Conservation (phyloP, 2,113 vertebrate species). For the Typhlomys cinereus region DNA sequence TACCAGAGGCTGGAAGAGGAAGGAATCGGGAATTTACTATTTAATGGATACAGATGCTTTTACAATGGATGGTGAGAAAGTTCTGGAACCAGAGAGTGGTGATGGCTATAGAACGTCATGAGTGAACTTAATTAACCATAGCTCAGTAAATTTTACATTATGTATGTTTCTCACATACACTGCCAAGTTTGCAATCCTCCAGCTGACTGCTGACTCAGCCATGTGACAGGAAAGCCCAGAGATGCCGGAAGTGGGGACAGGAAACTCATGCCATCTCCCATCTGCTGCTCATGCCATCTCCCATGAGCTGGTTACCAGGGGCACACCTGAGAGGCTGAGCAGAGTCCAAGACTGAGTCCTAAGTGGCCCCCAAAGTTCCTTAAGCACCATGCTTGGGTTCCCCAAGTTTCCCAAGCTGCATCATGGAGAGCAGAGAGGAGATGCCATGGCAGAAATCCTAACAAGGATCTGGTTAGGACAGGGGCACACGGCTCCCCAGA, state of each 20-base stretch:
- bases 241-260: conserved; percentile 46
- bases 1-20: not conserved
- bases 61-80: not conserved
- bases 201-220: conserved; percentile 46
- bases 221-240: not conserved
- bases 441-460: not conserved
- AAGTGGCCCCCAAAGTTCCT: not conserved
- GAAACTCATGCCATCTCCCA: conserved; percentile 63
- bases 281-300: not conserved
- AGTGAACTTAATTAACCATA: not conserved
- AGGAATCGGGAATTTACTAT: not conserved
- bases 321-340: not conserved
- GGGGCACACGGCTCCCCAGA: not conserved
- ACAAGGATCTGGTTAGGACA: not conserved
- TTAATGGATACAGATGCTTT: not conserved
- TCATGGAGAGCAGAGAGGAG: not conserved
- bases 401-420: too few species aligned
- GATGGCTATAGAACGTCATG: not conserved
- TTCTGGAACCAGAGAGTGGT: not conserved
- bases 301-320: not conserved
- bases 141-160: not conserved
- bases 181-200: conserved; percentile 22
- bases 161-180: not conserved
- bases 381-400: not conserved
- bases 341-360: not conserved